Conservation (phyloP, 2,113 vertebrate species). For the Ptilonorhynchus violaceus region DNA sequence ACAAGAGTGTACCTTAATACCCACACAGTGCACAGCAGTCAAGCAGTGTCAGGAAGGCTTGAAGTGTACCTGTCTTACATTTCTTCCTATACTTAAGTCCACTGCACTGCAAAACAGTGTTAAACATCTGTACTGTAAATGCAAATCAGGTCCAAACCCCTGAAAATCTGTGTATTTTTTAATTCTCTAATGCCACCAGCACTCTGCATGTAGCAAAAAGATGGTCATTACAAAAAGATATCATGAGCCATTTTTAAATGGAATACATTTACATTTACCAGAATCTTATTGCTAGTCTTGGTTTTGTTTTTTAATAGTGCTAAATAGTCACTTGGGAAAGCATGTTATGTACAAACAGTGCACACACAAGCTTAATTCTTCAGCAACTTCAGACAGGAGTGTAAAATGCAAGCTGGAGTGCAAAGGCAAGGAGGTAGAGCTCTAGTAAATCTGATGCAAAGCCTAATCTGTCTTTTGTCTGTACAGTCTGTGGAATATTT, state of each 20-base stretch:
- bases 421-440: conserved; percentile 17
- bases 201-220: not conserved
- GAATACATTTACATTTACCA: conserved; percentile 10
- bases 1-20: not conserved
- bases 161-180: not conserved
- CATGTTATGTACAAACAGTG: not conserved
- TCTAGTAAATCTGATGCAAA: conserved; percentile 39
- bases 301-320: not conserved
- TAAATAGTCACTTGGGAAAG: conserved; percentile 45
- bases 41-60: not conserved
- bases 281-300: not conserved
- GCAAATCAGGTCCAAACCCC: not conserved
- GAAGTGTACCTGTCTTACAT: not conserved
- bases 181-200: not conserved
- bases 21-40: not conserved
- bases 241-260: not conserved
- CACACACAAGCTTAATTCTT: conserved; percentile 28
- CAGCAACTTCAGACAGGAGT: conserved; percentile 30
- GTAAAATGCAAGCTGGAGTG: conserved; percentile 35
- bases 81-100: not conserved
- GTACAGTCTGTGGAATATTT: conserved; percentile 11
- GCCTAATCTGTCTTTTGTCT: conserved; percentile 33
- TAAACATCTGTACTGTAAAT: not conserved
- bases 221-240: not conserved
- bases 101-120: not conserved